Conservation (phyloP, 35 echinoderm and acorn worm genomes). For the Diadema setosum region DNA sequence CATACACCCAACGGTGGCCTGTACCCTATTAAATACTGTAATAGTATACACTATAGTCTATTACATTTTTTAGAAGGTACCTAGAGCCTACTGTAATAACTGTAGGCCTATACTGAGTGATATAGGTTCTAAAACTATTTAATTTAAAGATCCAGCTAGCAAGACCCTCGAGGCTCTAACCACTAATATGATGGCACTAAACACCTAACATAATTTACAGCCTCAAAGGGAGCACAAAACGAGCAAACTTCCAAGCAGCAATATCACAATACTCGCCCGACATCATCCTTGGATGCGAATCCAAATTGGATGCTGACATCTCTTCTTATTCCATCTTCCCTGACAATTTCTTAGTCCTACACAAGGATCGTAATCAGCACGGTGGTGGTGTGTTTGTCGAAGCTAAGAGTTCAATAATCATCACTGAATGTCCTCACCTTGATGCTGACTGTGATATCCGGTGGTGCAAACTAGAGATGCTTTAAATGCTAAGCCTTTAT, state of each 20-base stretch:
- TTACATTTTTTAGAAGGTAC: too few species aligned
- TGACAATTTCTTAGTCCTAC: neutral
- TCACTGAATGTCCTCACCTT: neutral
- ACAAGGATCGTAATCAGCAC: neutral
- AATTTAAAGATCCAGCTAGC: too few species aligned
- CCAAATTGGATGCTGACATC: neutral
- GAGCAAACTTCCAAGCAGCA: neutral
- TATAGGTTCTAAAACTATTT: too few species aligned
- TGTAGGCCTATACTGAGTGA: too few species aligned
- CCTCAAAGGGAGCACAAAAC: neutral
- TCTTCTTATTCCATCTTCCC: constrained; percentile 17
- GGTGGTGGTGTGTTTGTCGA: constrained; percentile 13
- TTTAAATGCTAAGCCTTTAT: neutral
- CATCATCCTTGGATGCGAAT: constrained; percentile 18
- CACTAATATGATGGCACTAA: too few species aligned
- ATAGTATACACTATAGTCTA: too few species aligned
- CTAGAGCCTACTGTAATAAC: too few species aligned
- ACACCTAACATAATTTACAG: too few species aligned
- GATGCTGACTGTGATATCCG: neutral
- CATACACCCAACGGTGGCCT: too few species aligned
- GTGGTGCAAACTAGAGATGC: neutral
- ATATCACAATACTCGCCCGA: constrained; percentile 1
- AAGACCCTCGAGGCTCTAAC: too few species aligned
- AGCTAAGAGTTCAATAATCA: neutral
- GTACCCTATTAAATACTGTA: too few species aligned